A percentile compares a stretch with the other conserved stretches of the same genome.
These are phyloP conservation scores for Rhynchopsitta pachyrhyncha DNA, from an alignment of 2,113 vertebrate species.

Conservation along the genomic window DNA sequence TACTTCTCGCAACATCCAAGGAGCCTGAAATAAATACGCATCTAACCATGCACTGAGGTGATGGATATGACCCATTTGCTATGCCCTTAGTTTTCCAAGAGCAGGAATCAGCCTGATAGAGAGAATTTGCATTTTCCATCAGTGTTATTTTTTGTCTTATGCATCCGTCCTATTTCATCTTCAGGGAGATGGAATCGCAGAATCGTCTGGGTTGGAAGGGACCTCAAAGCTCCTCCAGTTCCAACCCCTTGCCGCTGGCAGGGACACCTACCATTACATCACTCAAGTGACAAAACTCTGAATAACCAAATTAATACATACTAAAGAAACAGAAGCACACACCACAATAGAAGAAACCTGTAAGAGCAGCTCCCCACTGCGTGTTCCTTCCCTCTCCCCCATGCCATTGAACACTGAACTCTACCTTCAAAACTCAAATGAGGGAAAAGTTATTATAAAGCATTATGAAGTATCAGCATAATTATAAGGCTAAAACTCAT, in stretches of 20 bases:
- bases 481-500: neutral
- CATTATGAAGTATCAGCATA: neutral
- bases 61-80: neutral
- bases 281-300: neutral
- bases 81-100: neutral
- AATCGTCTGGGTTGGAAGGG: neutral
- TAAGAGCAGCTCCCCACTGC: neutral
- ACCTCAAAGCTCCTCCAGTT: too few relatives aligned
- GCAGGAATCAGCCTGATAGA: neutral
- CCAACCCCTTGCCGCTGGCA: neutral
- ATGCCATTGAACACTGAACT: accelerated
- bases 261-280: neutral
- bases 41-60: accelerated
- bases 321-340: neutral
- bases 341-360: neutral
- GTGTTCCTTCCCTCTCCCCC: neutral
- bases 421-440: neutral
- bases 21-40: neutral
- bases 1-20: neutral
- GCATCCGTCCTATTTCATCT: neutral
- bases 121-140: neutral
- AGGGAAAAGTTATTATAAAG: neutral
- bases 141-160: neutral
- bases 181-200: neutral
- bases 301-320: neutral